Evolutionary conservation across 2,888 invertebrate genomes (phyloP), one percentile per base, ranked within the genome.

Genomic region (Tiliacea aurago): DNA sequence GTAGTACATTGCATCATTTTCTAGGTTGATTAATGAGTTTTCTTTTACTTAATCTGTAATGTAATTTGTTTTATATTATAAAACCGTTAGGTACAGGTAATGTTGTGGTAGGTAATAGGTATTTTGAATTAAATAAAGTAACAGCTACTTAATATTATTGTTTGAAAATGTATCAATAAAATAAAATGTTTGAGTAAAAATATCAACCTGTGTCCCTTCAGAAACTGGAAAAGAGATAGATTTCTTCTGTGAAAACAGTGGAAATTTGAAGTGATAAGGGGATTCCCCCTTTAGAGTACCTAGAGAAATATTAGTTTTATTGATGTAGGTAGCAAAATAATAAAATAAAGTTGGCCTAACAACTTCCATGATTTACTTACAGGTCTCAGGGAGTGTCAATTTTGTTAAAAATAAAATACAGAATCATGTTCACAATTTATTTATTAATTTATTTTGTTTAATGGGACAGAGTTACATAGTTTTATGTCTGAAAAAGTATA

Each of bases 1-100:
- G 80, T 83, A 80, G 71, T 70, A 62, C 78, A 84, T 88, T 88
- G 84, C 86, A 84, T 88, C 84, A 87, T 86, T 84, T 70, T 71
- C 62, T 72, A 61, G 73, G 78, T 84, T 85, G 80, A 86, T 86
- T 85, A 83, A 79, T 83, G 69, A 66, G 62, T 82, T 82, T 83
- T 78, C 62, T 71, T 70, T 67, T 43, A 74, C 47, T 53, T 59
- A 61, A 71, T 78, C 23, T 71, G 55, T 70, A 84, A 67, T 82
- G 76, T 73, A 73, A 79, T 75, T 83, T 71, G 58, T 78, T 78
- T 79, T 73, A 61, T 37, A 37, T 28, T 6, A 37, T 68, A 81
- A 64, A 67, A 49, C 23, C 45, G 41, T 49, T n/a, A n/a, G n/a
- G n/a, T 58, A n/a, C 3, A 1, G 6, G 23, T 53, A 28, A 43